These are phyloP conservation scores for Gari tellinella DNA, from an alignment of 2,888 invertebrate genomes.

Conservation along the genomic window DNA sequence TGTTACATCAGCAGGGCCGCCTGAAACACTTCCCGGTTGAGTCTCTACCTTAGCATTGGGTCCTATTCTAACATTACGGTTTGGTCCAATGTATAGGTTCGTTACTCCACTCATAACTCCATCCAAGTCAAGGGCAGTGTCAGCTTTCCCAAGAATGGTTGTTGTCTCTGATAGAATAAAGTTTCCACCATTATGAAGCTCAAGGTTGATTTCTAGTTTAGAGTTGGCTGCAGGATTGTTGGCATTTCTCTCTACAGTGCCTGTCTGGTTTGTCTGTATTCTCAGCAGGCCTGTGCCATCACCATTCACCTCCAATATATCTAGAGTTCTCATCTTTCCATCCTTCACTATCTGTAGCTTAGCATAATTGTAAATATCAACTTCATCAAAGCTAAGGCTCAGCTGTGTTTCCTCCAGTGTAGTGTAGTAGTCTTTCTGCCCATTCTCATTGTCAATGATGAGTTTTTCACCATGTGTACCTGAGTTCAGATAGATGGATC, in stretches of 20 bases:
- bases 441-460: slow-evolving; percentile 71
- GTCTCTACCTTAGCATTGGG: slow-evolving; percentile 68
- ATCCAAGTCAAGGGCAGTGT: slow-evolving; percentile 70
- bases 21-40: slow-evolving; percentile 55
- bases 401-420: slow-evolving; percentile 62
- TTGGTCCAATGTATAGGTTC: slow-evolving; percentile 66
- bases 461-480: slow-evolving; percentile 59
- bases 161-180: slow-evolving; percentile 74
- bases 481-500: slow-evolving; percentile 66
- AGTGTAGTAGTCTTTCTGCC: slow-evolving; percentile 69
- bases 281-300: slow-evolving; percentile 75
- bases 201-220: slow-evolving; percentile 72
- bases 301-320: slow-evolving; percentile 68
- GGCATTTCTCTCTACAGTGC: slow-evolving; percentile 66
- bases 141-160: slow-evolving; percentile 68
- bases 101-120: slow-evolving; percentile 70
- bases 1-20: slow-evolving; percentile 53
- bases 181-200: slow-evolving; percentile 74
- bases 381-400: slow-evolving; percentile 61
- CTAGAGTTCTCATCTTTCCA: slow-evolving; percentile 58
- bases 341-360: slow-evolving; percentile 70
- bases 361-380: slow-evolving; percentile 71
- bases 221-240: slow-evolving; percentile 60
- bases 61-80: slow-evolving; percentile 71
- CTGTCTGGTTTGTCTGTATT: slow-evolving; percentile 68